These are phyloP conservation scores for Carollia perspicillata DNA, from an alignment of 2,113 vertebrate genomes.

Conservation along the genomic window DNA sequence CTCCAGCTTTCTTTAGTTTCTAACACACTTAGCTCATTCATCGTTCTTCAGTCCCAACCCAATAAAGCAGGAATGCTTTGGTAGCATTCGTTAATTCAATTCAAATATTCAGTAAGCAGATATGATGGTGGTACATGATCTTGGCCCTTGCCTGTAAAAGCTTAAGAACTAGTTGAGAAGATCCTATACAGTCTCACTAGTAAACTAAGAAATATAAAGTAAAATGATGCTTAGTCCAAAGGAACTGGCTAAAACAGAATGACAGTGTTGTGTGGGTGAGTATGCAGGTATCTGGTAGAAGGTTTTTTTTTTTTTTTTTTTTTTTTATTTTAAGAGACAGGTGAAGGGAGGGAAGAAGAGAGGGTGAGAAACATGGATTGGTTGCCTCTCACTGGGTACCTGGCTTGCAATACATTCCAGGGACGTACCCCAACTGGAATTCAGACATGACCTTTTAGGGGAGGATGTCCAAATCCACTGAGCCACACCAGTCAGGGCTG, in stretches of 20 bases:
- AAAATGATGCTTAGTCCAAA: not conserved
- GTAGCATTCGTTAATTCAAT: not conserved
- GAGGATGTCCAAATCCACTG: no score
- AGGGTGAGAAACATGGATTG: no score
- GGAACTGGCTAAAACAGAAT: not conserved
- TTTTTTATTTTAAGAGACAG: no score
- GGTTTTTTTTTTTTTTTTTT: not conserved
- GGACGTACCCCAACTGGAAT: no score
- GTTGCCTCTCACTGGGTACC: no score
- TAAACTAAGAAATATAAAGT: not conserved
- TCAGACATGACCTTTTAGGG: no score
- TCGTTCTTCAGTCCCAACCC: not conserved
- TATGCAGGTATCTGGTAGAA: not conserved
- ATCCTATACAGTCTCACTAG: not conserved
- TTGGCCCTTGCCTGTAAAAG: not conserved
- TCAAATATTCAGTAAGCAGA: not conserved
- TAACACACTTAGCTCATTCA: not conserved
- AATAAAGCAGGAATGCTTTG: not conserved
- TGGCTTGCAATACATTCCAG: no score
- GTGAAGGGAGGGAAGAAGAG: no score
- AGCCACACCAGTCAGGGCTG: no score
- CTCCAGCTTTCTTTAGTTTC: not conserved
- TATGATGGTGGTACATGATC: not conserved
- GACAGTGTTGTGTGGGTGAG: not conserved
- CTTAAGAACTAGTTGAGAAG: constrained; percentile 8